phyloP scores from a whole-genome alignment of 2,888 invertebrate species.

The Amorpha juglandis region DNA sequence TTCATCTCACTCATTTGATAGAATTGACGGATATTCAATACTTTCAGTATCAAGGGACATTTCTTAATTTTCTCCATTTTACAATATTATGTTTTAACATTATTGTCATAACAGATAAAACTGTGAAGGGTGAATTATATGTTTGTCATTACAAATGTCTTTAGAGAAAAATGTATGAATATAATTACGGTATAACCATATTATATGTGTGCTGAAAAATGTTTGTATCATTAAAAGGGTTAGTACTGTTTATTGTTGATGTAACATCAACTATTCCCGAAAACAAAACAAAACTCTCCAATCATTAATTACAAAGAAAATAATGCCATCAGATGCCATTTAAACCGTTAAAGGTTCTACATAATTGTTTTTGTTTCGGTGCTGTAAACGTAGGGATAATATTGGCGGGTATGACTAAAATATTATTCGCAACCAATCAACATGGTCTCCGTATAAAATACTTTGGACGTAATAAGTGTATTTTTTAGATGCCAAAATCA shows the following conservation, averaged over 20 bases:
- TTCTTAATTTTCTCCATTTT: conserved; percentile 26
- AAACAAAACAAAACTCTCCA: conserved; percentile 8
- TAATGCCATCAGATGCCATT: conserved; percentile 19
- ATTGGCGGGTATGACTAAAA: conserved; percentile 16
- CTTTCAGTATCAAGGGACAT: conserved; percentile 42
- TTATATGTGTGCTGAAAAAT: not conserved
- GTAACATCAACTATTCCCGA: conserved; percentile 4
- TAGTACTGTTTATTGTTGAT: conserved; percentile 5
- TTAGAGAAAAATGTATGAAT: conserved; percentile 9
- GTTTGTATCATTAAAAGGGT: conserved; percentile 18
- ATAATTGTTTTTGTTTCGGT: not conserved
- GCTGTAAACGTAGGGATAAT: conserved; percentile 24
- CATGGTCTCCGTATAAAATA: conserved; percentile 9
- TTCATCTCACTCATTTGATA: conserved; percentile 36
- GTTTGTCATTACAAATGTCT: conserved; percentile 8
- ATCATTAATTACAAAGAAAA: conserved; percentile 14
- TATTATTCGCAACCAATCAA: conserved; percentile 11
- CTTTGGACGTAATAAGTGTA: conserved; percentile 15
- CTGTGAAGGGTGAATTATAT: conserved; percentile 36
- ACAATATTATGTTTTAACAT: conserved; percentile 43
- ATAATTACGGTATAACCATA: conserved; percentile 13
- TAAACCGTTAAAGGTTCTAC: conserved; percentile 15
- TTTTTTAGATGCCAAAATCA: conserved; percentile 20
- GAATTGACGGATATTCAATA: conserved; percentile 56
- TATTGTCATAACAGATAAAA: conserved; percentile 60